phyloP scores from a whole-genome alignment of 2,113 vertebrate species.

The Lonchura striata region DNA sequence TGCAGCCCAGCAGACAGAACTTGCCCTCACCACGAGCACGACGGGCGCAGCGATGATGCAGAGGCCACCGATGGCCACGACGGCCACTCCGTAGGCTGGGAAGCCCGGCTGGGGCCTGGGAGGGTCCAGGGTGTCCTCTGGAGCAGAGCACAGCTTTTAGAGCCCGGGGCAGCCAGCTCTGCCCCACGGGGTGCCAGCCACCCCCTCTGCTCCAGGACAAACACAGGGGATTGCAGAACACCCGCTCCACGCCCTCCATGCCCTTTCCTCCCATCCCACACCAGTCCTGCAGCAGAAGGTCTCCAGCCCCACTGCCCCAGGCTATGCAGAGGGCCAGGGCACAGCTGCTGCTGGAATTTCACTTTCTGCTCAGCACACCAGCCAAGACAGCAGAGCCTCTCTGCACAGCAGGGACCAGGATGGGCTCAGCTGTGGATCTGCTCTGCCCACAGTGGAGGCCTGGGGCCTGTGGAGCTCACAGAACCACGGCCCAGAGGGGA shows the following conservation, averaged over 20 bases:
- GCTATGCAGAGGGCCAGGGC: background rate
- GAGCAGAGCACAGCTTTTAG: background rate
- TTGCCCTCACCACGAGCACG: background rate
- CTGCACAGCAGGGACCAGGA: too few species aligned
- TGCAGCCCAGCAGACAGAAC: background rate
- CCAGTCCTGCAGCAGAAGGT: background rate
- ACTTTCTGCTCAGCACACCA: background rate
- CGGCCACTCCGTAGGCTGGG: background rate
- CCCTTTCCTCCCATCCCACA: background rate
- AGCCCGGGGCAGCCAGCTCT: background rate
- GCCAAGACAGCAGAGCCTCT: too few species aligned
- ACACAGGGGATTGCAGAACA: rapidly evolving
- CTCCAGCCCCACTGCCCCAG: rapidly evolving
- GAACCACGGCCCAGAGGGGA: background rate
- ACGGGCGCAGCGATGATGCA: background rate
- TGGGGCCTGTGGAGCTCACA: rapidly evolving
- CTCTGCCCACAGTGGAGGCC: background rate
- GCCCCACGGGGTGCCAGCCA: rapidly evolving
- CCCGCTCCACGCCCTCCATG: too few species aligned
- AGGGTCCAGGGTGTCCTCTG: constrained; percentile 30
- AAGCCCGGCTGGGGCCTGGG: background rate
- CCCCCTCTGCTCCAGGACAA: background rate
- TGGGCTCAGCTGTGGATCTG: background rate
- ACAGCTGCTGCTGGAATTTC: rapidly evolving
- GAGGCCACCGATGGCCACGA: constrained; percentile 1